phyloP scores from a whole-genome alignment of 2,797 vertebrate genomes.

The Propithecus deckenii region DNA sequence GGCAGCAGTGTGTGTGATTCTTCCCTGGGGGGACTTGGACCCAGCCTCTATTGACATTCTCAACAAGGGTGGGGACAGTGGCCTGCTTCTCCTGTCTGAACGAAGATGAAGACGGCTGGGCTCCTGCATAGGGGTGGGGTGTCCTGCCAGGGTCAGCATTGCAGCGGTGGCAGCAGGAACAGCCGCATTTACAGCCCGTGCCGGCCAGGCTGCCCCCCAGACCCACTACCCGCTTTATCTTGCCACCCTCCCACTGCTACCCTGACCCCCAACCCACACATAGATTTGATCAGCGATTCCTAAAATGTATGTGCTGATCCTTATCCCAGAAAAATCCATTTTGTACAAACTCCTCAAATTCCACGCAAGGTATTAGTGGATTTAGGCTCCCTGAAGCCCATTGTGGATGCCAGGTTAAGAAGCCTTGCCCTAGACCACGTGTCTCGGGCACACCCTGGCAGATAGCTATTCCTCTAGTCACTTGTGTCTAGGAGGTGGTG shows the following conservation, averaged over 20 bases:
- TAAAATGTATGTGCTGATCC: background rate
- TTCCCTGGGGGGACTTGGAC: background rate
- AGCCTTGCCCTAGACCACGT: background rate
- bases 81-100: background rate
- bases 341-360: background rate
- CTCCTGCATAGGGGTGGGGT: background rate
- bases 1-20: background rate
- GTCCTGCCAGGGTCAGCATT: background rate
- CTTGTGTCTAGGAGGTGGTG: background rate
- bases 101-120: background rate
- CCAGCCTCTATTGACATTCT: background rate
- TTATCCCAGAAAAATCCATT: background rate
- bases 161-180: background rate
- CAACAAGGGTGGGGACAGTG: background rate
- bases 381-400: background rate
- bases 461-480: background rate
- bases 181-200: background rate
- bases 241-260: background rate
- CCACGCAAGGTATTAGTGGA: background rate
- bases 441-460: background rate
- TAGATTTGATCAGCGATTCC: background rate
- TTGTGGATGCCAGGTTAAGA: background rate
- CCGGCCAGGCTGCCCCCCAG: background rate
- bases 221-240: background rate
- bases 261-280: background rate